Evolutionary conservation across 2,888 invertebrate species (phyloP).

Genomic region (Cantharis lateralis): DNA sequence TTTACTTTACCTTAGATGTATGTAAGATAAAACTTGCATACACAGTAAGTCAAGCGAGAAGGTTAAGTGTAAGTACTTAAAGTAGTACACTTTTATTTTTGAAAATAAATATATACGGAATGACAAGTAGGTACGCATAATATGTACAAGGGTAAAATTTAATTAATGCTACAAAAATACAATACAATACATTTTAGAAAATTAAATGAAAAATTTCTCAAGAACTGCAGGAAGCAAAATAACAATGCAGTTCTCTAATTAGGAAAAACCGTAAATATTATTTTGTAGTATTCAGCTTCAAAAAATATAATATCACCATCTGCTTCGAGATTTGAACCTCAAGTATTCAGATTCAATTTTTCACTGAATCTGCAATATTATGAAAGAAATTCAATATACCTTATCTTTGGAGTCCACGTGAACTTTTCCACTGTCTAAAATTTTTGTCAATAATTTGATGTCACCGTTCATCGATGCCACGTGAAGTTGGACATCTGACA

Average conservation of each 20-base stretch:
- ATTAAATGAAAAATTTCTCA: background rate
- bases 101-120: background rate
- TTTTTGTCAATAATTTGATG: constrained; percentile 72
- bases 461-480: constrained; percentile 88
- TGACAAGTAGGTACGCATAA: background rate
- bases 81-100: background rate
- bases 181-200: background rate
- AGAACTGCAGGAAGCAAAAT: background rate
- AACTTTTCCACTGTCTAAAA: constrained; percentile 90
- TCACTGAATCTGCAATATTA: too few relatives aligned
- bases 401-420: constrained; percentile 94
- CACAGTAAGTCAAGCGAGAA: background rate
- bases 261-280: background rate
- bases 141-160: background rate
- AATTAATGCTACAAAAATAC: background rate
- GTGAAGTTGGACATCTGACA: constrained; percentile 91
- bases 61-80: background rate
- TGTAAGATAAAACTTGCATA: background rate
- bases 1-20: background rate
- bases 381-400: constrained; percentile 57
- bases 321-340: background rate
- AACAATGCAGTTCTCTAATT: background rate
- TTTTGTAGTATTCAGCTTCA: background rate
- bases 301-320: background rate
- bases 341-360: background rate